phyloP scores from a whole-genome alignment of 2,113 vertebrate genomes.

The Shinisaurus crocodilurus region DNA sequence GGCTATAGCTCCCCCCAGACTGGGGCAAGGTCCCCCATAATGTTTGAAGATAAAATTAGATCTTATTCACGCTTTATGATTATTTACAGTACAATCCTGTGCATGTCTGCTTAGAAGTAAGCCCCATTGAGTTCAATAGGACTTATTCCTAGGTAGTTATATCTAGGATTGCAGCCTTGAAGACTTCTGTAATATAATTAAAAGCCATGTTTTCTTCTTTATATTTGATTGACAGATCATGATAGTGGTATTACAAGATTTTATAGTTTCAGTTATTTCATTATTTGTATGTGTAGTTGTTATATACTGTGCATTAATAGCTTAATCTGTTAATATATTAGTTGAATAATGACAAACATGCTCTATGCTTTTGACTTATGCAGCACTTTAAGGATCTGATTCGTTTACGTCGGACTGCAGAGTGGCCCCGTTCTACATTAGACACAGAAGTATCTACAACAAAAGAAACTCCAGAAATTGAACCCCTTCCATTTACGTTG shows the following conservation, averaged over 20 bases:
- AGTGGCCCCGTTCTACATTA: conserved; percentile 95
- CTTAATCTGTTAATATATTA: background rate
- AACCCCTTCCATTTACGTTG: conserved; percentile 95
- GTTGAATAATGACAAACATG: background rate
- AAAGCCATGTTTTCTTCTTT: background rate
- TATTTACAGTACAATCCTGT: background rate
- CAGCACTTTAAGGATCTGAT: conserved; percentile 99
- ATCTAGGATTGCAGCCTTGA: background rate
- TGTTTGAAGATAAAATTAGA: background rate
- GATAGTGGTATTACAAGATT: background rate
- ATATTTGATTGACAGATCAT: background rate
- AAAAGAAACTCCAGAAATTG: conserved; percentile 95
- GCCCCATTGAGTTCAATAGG: background rate
- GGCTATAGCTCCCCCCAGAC: no score
- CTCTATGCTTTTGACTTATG: conserved; percentile 29
- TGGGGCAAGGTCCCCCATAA: no score
- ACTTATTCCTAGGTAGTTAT: background rate
- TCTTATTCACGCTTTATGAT: background rate
- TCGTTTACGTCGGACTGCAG: conserved; percentile 93
- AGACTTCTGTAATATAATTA: background rate
- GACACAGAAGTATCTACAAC: conserved; percentile 90
- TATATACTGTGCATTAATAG: background rate
- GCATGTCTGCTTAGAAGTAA: background rate
- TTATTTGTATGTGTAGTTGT: background rate
- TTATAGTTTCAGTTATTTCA: background rate